phyloP scores from a whole-genome alignment of 2,888 invertebrate genomes.

The Chesias legatella region DNA sequence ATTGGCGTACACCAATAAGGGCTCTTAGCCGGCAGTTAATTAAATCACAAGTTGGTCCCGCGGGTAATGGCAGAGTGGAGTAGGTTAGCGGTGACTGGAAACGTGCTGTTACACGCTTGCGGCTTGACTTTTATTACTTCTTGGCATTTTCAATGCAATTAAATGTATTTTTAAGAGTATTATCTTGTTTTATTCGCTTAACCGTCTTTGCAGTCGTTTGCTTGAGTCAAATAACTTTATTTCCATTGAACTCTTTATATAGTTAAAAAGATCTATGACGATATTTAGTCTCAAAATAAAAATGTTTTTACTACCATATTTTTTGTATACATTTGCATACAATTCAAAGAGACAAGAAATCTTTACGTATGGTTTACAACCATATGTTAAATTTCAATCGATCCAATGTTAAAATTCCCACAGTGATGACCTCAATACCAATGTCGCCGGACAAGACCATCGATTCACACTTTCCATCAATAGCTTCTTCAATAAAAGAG shows the following conservation, averaged over 20 bases:
- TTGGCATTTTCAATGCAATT: no score
- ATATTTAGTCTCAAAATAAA: no score
- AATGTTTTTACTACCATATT: no score
- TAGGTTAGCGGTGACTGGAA: background rate
- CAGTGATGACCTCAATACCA: constrained; percentile 11
- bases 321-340: no score
- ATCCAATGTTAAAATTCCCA: constrained; percentile 1
- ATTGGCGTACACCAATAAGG: constrained; percentile 38
- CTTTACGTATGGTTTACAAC: background rate
- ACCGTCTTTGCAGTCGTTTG: no score
- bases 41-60: constrained; percentile 25
- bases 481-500: constrained; percentile 18
- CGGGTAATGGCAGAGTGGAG: background rate
- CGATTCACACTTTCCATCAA: constrained; percentile 23
- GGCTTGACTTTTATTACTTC: background rate
- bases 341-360: background rate
- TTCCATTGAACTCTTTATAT: no score
- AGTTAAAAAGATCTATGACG: no score
- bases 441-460: constrained; percentile 1
- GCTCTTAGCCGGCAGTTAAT: constrained; percentile 39
- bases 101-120: background rate
- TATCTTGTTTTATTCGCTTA: no score
- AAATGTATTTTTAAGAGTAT: no score
- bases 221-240: no score
- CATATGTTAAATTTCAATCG: no score